These are phyloP conservation scores for Holcopasites calliopsidis DNA, from an alignment of 1,140 invertebrate genomes.

Conservation along the genomic window DNA sequence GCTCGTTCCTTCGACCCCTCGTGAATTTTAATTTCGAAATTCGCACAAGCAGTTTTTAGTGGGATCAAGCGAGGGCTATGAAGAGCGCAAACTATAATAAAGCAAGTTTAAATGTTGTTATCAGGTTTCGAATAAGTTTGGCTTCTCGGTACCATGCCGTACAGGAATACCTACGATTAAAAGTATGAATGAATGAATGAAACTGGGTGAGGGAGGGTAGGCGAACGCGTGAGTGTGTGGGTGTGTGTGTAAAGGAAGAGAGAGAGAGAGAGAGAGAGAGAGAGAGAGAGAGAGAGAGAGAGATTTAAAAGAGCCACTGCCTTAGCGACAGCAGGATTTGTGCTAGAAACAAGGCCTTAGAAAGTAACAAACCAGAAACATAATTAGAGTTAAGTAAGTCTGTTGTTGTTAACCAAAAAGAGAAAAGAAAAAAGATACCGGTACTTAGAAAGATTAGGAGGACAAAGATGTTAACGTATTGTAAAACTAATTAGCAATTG, in stretches of 20 bases:
- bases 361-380: slow-evolving; percentile 72
- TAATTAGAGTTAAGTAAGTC: slow-evolving; percentile 69
- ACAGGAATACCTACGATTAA: neutral
- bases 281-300: neutral
- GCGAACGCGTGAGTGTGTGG: too few relatives aligned
- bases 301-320: slow-evolving; percentile 63
- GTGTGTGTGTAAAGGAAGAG: too few relatives aligned
- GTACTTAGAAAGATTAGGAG: slow-evolving; percentile 36
- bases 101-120: too few relatives aligned
- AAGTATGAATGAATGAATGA: neutral
- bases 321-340: slow-evolving; percentile 66
- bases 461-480: slow-evolving; percentile 54
- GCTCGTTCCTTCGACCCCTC: neutral
- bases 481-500: slow-evolving; percentile 60
- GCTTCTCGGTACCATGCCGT: too few relatives aligned
- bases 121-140: too few relatives aligned
- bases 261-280: slow-evolving; percentile 22
- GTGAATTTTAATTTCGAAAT: too few relatives aligned
- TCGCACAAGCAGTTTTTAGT: too few relatives aligned
- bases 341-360: slow-evolving; percentile 69
- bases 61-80: too few relatives aligned
- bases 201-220: neutral
- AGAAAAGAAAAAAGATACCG: slow-evolving; percentile 42
- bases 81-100: too few relatives aligned
- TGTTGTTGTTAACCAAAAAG: slow-evolving; percentile 68